Conservation (phyloP, 2,113 vertebrate genomes). For the Microtus richardsoni region DNA sequence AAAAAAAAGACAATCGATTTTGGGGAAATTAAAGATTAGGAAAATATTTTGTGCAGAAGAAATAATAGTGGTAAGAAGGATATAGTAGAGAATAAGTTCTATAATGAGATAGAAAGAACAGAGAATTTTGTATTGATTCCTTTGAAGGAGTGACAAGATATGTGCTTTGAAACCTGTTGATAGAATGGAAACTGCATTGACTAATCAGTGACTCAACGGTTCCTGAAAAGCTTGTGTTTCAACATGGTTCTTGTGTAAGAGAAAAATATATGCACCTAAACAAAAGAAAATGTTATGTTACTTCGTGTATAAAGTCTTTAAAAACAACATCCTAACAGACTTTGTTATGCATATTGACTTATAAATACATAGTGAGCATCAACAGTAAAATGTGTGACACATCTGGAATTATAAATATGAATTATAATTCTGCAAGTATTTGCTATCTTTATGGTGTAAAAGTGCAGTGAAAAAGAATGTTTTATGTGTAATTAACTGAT, state of each 20-base stretch:
- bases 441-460: background rate
- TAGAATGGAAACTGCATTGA: background rate
- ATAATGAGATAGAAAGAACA: background rate
- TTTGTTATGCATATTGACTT: background rate
- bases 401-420: background rate
- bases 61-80: background rate
- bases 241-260: background rate
- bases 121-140: background rate
- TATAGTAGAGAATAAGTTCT: background rate
- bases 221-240: background rate
- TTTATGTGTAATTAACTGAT: background rate
- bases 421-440: background rate
- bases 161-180: background rate
- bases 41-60: background rate
- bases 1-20: background rate
- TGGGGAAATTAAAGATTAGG: no score
- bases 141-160: background rate
- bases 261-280: background rate
- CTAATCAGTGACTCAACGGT: background rate
- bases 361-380: background rate
- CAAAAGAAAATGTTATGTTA: background rate
- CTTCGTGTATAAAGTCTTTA: background rate
- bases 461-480: background rate
- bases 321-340: slow-evolving; percentile 18
- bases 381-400: background rate